Percentiles rank a stretch among this genome's conserved stretches.
Evolutionary conservation across 1,140 invertebrate species (phyloP).

Genomic region (Philopotamus ludificatus): DNA sequence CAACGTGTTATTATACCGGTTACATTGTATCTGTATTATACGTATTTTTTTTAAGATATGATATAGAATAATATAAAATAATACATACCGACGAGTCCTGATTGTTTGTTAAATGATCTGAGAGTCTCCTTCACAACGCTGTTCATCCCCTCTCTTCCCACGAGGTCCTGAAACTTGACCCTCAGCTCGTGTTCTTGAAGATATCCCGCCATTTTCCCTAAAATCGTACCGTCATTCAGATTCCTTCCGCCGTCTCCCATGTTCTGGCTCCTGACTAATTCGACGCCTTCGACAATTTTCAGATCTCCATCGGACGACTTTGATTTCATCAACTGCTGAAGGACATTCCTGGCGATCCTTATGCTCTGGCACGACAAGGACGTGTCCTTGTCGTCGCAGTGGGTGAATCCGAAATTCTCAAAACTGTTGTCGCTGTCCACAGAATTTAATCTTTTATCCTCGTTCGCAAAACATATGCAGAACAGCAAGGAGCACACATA

Average conservation of each 20-base stretch:
- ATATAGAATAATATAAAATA: not conserved
- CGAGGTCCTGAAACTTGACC: conserved; percentile 66
- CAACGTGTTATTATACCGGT: not conserved
- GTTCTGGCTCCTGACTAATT: conserved; percentile 56
- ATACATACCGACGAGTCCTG: conserved; percentile 37
- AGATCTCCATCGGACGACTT: conserved; percentile 48
- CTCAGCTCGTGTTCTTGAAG: conserved; percentile 68
- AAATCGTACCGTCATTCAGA: conserved; percentile 54
- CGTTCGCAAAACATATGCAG: conserved; percentile 1
- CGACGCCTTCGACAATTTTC: conserved; percentile 63
- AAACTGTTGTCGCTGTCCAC: conserved; percentile 28
- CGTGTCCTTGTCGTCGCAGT: conserved; percentile 45
- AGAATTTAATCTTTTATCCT: conserved; percentile 24
- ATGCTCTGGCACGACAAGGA: conserved; percentile 55
- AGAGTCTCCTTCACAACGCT: conserved; percentile 49
- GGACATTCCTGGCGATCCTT: conserved; percentile 51
- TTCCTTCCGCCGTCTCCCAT: conserved; percentile 53
- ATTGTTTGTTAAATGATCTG: conserved; percentile 49
- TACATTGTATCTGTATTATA: not conserved
- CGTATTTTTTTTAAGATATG: not conserved
- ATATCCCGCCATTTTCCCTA: conserved; percentile 64
- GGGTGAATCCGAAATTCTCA: conserved; percentile 17
- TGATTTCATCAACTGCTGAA: conserved; percentile 50
- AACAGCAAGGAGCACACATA: conserved; percentile 12
- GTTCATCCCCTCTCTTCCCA: conserved; percentile 53